Evolutionary conservation across 2,113 vertebrate genomes (phyloP), one percentile per base, ranked within the genome.

Genomic region (Grammomys dolichurus): DNA sequence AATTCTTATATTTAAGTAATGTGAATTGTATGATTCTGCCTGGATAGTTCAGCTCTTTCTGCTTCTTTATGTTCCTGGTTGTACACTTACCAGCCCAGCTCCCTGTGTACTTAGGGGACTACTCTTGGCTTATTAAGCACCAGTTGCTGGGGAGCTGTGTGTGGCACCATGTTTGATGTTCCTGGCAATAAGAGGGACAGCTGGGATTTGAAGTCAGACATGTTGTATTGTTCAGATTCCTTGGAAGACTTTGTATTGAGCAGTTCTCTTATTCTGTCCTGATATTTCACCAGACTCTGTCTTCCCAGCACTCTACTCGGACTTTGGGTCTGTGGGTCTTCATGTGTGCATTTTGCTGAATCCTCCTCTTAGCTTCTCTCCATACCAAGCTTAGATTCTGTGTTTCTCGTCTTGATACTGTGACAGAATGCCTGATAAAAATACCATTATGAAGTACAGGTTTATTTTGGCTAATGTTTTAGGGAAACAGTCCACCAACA

Each of bases 181-280:
- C 75, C 43, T 76, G 43, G 26, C 43, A 56, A 31, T 70, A 77
- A 95, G 43, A 72, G n/a, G 54, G 40, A 31, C 26, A 11, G 40
- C 72, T 46, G 11, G 28, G n/a, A 31, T 91, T 88, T 48, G 3
- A 33, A 88, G 43, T 67, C 85, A 67, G n/a, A 84, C 20, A n/a
- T 36, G 33, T 36, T 36, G 33, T 40, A 67, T 51, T 87, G 69
- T 56, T 81, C 51, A 12, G 48, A 8, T 63, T 48, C 43, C 54
- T 82, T 26, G 20, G n/a, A 72, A 88, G 46, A 77, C 43, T 78
- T 6, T 65, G 78, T 48, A 78, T 93, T 91, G 87, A 95, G 65
- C 28, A n/a, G 60, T 91, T 96, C n/a, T 81, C 10, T 48, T 60
- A 40, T 17, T 87, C 26, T 54, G 77, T 63, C 33, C 26, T n/a